A percentile compares a stretch with the other conserved stretches of the same genome.
Evolutionary conservation across 2,113 vertebrate genomes (phyloP).

Genomic region (Sinocyclocheilus grahami): DNA sequence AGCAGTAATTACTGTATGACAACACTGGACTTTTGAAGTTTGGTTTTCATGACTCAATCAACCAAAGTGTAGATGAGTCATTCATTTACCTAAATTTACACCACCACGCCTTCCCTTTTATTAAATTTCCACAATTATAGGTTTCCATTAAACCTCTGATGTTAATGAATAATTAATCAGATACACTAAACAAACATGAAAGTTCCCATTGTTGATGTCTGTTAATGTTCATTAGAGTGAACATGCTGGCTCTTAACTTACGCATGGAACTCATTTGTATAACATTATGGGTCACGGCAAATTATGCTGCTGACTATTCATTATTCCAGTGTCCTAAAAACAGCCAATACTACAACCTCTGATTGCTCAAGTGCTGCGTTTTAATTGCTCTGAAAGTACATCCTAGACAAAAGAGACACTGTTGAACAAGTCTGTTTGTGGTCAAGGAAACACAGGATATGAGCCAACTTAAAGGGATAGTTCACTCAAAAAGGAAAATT

Average conservation of each 20-base stretch:
- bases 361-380: conserved; percentile 28
- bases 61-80: conserved; percentile 4
- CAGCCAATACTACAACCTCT: conserved; percentile 30
- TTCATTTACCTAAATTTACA: conserved; percentile 52
- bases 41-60: neutral
- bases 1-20: neutral
- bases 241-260: conserved; percentile 19
- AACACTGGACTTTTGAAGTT: neutral
- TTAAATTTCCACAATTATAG: conserved; percentile 38
- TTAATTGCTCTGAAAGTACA: conserved; percentile 48
- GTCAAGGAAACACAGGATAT: conserved; percentile 31
- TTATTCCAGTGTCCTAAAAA: conserved; percentile 32
- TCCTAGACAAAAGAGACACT: conserved; percentile 43
- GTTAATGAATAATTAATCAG: neutral
- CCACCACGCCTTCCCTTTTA: conserved; percentile 35
- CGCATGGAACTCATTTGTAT: conserved; percentile 8
- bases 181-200: conserved; percentile 1
- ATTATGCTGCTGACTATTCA: conserved; percentile 46
- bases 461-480: neutral
- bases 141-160: conserved; percentile 37
- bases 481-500: neutral
- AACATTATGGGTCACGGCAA: conserved; percentile 43
- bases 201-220: conserved; percentile 25
- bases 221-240: conserved; percentile 33
- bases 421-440: conserved; percentile 23